These are phyloP conservation scores for Galbula dea DNA, from an alignment of 2,113 vertebrate genomes.

Conservation along the genomic window DNA sequence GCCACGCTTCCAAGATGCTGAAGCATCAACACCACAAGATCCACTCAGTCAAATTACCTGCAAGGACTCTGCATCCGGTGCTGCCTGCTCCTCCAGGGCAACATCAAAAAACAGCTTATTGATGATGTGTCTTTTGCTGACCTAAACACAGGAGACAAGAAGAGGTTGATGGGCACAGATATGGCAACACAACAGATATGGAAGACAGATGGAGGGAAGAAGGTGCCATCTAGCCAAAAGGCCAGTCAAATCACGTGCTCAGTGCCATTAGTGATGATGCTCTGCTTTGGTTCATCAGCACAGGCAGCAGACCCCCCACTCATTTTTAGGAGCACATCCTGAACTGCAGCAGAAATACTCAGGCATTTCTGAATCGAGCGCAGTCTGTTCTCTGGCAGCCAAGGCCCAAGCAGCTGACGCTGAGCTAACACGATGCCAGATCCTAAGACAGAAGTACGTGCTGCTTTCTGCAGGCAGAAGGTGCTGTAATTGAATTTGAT, in stretches of 20 bases:
- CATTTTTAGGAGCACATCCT: not conserved
- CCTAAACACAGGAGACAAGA: slow-evolving; percentile 72
- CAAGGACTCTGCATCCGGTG: slow-evolving; percentile 83
- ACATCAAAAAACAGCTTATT: slow-evolving; percentile 91
- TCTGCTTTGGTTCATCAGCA: not conserved
- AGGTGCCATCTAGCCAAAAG: not conserved
- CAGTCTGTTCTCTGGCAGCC: slow-evolving; percentile 70
- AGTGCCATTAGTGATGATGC: not conserved
- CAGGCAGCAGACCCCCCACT: slow-evolving; percentile 3
- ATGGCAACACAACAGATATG: not conserved
- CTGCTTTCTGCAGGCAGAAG: slow-evolving; percentile 64
- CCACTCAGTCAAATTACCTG: slow-evolving; percentile 75
- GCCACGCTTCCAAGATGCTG: not conserved
- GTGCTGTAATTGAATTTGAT: slow-evolving; percentile 61
- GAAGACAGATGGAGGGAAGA: not conserved
- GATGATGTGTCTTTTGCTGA: slow-evolving; percentile 89
- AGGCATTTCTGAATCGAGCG: slow-evolving; percentile 43
- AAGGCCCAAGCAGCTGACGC: slow-evolving; percentile 63
- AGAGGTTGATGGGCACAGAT: not conserved
- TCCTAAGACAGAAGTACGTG: slow-evolving; percentile 62
- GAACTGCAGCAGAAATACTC: slow-evolving; percentile 17
- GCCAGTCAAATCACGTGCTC: not conserved
- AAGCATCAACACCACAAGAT: not conserved
- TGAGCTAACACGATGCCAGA: slow-evolving; percentile 64
- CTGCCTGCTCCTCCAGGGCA: slow-evolving; percentile 76